Conservation (phyloP, 2,888 invertebrate genomes). For the Drosophila kambysellisi region DNA sequence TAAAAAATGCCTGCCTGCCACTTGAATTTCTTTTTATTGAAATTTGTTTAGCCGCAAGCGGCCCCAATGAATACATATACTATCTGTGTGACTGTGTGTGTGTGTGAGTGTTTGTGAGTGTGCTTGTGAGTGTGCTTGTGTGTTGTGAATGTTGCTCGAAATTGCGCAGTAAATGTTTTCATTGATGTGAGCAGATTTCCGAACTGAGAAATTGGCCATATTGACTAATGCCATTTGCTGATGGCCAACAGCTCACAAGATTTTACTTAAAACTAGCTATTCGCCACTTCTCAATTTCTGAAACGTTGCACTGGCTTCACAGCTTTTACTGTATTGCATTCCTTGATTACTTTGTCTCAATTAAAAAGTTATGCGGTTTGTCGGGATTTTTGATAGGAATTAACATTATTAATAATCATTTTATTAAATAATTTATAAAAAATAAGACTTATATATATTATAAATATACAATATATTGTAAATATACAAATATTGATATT, state of each 20-base stretch:
- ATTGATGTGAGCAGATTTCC: slow-evolving; percentile 23
- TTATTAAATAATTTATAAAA: no score
- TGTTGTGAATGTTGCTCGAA: slow-evolving; percentile 21
- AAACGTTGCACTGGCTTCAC: neutral
- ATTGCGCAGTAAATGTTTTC: slow-evolving; percentile 39
- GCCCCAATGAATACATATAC: neutral
- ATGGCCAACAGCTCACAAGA: slow-evolving; percentile 4
- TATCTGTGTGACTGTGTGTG: neutral
- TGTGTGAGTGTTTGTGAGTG: slow-evolving; percentile 2
- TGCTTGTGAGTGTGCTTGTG: slow-evolving; percentile 15
- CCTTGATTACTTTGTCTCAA: no score
- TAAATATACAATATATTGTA: no score
- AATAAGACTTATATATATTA: no score
- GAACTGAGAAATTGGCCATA: slow-evolving; percentile 13
- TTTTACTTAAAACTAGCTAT: neutral
- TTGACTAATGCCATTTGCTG: slow-evolving; percentile 15
- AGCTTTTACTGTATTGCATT: neutral
- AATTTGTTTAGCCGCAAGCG: slow-evolving; percentile 70
- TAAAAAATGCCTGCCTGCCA: slow-evolving; percentile 58
- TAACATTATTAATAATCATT: no score
- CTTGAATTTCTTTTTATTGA: slow-evolving; percentile 78
- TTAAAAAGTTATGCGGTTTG: no score
- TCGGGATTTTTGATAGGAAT: no score
- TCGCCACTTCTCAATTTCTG: neutral
- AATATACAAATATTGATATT: no score